phyloP scores from a whole-genome alignment of 2,113 vertebrate species.

The cattle (Bos taurus) region DNA sequence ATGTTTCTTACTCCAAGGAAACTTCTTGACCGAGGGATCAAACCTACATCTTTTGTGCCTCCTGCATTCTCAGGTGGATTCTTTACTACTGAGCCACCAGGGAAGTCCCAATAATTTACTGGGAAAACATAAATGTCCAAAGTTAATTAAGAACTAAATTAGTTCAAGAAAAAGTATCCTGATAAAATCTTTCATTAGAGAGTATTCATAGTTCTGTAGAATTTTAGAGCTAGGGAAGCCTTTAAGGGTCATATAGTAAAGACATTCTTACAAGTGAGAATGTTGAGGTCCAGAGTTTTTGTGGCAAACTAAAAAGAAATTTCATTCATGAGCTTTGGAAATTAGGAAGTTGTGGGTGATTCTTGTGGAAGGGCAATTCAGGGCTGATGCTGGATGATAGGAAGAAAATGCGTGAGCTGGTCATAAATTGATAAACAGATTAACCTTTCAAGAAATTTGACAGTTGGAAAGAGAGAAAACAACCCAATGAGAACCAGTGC shows the following conservation, averaged over 20 bases:
- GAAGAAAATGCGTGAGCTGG: neutral
- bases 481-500: neutral
- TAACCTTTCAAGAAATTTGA: neutral
- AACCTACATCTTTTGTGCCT: neutral
- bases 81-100: neutral
- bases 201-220: neutral
- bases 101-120: neutral
- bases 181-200: neutral
- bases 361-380: neutral
- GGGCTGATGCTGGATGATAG: neutral
- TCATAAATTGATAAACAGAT: neutral
- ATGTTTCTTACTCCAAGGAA: neutral
- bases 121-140: neutral
- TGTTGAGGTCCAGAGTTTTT: neutral
- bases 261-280: neutral
- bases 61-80: neutral
- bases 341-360: neutral
- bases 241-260: neutral
- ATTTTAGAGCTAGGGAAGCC: neutral
- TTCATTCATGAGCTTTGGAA: neutral
- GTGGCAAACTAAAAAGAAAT: neutral
- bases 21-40: neutral
- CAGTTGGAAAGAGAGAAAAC: neutral
- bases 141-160: constrained; percentile 28
- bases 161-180: neutral